These are phyloP conservation scores for Porites lutea DNA, from an alignment of 64 coral and sea anemone species.

Conservation along the genomic window DNA sequence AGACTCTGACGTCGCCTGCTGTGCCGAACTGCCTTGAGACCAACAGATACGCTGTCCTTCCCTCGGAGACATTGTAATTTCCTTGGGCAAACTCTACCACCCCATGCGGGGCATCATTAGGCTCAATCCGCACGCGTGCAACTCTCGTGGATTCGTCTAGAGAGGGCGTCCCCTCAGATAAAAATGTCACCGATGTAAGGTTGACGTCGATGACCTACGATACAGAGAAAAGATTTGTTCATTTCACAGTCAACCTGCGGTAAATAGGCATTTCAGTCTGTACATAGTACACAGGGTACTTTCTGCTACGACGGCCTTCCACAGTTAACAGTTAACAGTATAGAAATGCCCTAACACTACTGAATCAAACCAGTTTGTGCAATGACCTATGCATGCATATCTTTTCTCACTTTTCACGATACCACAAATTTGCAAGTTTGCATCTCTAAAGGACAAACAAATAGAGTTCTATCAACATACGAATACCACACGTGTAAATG, in stretches of 20 bases:
- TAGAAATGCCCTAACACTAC: no score
- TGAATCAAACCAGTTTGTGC: no score
- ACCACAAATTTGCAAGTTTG: no score
- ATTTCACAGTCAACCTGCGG: background rate
- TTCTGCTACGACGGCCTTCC: no score
- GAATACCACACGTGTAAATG: no score
- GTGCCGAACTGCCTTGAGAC: conserved; percentile 74
- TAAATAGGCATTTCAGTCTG: no score
- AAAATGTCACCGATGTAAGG: conserved; percentile 55
- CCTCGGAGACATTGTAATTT: conserved; percentile 79
- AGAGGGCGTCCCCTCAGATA: conserved; percentile 29
- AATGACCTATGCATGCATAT: no score
- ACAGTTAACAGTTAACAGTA: no score
- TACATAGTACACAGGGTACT: no score
- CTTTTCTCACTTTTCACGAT: no score
- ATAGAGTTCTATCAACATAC: no score
- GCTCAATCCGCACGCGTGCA: conserved; percentile 74
- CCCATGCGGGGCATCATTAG: conserved; percentile 91
- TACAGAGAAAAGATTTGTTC: background rate
- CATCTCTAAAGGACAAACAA: no score
- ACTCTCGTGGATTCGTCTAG: conserved; percentile 38
- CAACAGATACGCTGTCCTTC: conserved; percentile 42
- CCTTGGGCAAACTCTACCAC: conserved; percentile 75
- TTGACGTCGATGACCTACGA: conserved; percentile 76
- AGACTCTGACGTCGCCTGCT: conserved; percentile 77